Percentiles rank a stretch among this genome's conserved stretches.
These are phyloP conservation scores for Calcarius lapponicus DNA, from an alignment of 2,797 vertebrate species.

Conservation along the genomic window DNA sequence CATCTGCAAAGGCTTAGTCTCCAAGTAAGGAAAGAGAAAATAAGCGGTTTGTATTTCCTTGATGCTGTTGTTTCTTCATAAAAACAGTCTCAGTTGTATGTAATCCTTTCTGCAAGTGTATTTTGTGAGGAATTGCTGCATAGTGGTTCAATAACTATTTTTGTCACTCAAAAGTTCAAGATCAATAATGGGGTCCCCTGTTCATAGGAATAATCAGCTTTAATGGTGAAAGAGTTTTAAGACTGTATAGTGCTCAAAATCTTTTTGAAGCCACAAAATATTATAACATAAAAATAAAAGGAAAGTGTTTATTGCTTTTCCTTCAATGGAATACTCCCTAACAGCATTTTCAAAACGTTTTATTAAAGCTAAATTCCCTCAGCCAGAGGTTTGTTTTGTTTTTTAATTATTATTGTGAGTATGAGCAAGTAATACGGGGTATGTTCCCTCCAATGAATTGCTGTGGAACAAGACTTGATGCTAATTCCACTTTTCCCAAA, in stretches of 20 bases:
- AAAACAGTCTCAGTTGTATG: conserved; percentile 41
- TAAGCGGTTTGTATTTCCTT: conserved; percentile 39
- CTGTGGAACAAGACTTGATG: conserved; percentile 74
- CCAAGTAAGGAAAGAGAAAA: conserved; percentile 42
- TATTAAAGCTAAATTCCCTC: conserved; percentile 68
- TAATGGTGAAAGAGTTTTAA: conserved; percentile 45
- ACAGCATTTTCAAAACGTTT: conserved; percentile 66
- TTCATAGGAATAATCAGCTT: conserved; percentile 52
- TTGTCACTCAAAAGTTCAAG: conserved; percentile 48
- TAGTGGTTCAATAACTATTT: conserved; percentile 45
- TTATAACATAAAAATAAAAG: conserved; percentile 24
- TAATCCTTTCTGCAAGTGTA: conserved; percentile 49
- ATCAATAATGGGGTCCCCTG: conserved; percentile 48
- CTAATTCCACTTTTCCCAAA: conserved; percentile 78
- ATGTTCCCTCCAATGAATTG: conserved; percentile 73
- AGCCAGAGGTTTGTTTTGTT: conserved; percentile 25
- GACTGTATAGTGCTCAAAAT: not conserved
- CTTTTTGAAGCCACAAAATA: not conserved
- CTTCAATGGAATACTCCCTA: conserved; percentile 48
- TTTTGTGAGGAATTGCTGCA: conserved; percentile 53
- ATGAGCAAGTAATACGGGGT: conserved; percentile 60
- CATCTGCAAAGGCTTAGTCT: not conserved
- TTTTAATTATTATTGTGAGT: conserved; percentile 52
- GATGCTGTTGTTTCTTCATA: conserved; percentile 29
- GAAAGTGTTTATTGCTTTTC: conserved; percentile 12